These are phyloP conservation scores for Drosophila sechellia DNA, from an alignment of 1,140 invertebrate species.

Conservation along the genomic window DNA sequence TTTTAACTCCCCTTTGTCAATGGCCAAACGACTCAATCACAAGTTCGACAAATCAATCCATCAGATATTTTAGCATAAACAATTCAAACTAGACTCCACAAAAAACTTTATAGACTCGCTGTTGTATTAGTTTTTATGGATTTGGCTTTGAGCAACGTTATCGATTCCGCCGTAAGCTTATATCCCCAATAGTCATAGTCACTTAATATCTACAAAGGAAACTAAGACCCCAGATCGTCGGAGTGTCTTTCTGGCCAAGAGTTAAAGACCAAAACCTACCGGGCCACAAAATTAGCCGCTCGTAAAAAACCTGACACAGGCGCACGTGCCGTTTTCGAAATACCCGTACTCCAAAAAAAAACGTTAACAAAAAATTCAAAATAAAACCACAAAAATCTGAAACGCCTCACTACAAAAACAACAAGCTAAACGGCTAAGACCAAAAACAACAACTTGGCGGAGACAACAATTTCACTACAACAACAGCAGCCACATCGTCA, in stretches of 20 bases:
- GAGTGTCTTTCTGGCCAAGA: slow-evolving; percentile 37
- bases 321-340: slow-evolving; percentile 82
- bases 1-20: slow-evolving; percentile 47
- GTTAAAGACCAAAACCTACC: slow-evolving; percentile 43
- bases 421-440: slow-evolving; percentile 27
- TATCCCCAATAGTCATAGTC: slow-evolving; percentile 55
- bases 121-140: slow-evolving; percentile 54
- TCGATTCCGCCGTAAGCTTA: slow-evolving; percentile 27
- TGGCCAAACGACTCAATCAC: slow-evolving; percentile 70
- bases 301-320: slow-evolving; percentile 80
- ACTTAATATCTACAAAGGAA: slow-evolving; percentile 53
- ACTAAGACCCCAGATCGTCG: slow-evolving; percentile 42
- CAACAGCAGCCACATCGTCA: slow-evolving; percentile 55
- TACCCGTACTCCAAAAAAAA: slow-evolving; percentile 64
- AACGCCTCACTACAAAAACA: slow-evolving; percentile 51
- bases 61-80: slow-evolving; percentile 60
- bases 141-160: slow-evolving; percentile 32
- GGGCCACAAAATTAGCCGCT: slow-evolving; percentile 73
- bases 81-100: slow-evolving; percentile 33
- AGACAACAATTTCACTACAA: slow-evolving; percentile 79
- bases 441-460: slow-evolving; percentile 49
- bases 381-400: slow-evolving; percentile 48
- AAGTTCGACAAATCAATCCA: slow-evolving; percentile 67
- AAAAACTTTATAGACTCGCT: slow-evolving; percentile 42
- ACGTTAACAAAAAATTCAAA: slow-evolving; percentile 38